These are phyloP conservation scores for Trematocara marginatum DNA, from an alignment of 2,113 vertebrate species.

Conservation along the genomic window DNA sequence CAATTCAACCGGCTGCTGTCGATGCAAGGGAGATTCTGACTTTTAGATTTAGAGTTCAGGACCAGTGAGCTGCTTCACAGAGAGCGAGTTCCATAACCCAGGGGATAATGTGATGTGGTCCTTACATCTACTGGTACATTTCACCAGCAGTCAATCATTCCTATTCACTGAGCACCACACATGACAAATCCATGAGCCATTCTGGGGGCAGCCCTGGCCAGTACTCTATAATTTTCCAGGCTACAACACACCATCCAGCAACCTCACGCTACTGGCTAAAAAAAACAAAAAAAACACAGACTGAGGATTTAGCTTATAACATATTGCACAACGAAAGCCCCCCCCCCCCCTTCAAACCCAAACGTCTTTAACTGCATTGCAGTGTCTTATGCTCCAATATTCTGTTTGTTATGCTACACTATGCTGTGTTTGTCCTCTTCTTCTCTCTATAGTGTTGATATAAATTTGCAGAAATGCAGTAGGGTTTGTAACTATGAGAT, in stretches of 20 bases:
- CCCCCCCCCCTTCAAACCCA: background rate
- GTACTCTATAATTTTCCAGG: background rate
- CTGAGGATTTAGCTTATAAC: background rate
- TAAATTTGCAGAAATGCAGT: background rate
- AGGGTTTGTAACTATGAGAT: background rate
- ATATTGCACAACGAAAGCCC: background rate
- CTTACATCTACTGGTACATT: background rate
- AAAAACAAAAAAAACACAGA: background rate
- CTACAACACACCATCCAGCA: background rate
- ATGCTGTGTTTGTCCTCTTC: background rate
- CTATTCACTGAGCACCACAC: background rate
- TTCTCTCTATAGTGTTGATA: background rate
- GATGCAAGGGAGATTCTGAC: background rate
- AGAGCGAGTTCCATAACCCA: background rate
- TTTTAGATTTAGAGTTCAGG: conserved; percentile 17
- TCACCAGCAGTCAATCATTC: conserved; percentile 13
- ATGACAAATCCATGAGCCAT: background rate
- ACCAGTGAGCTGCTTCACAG: conserved; percentile 33
- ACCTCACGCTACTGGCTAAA: background rate
- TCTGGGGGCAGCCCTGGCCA: background rate
- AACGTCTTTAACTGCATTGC: background rate
- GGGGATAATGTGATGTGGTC: background rate
- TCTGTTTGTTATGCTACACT: background rate
- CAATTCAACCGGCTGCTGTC: background rate
- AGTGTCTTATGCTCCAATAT: background rate